A percentile compares a stretch with the other conserved stretches of the same genome.
Evolutionary conservation across 2,888 invertebrate genomes (phyloP).

Genomic region (Meliscaeva auricollis): DNA sequence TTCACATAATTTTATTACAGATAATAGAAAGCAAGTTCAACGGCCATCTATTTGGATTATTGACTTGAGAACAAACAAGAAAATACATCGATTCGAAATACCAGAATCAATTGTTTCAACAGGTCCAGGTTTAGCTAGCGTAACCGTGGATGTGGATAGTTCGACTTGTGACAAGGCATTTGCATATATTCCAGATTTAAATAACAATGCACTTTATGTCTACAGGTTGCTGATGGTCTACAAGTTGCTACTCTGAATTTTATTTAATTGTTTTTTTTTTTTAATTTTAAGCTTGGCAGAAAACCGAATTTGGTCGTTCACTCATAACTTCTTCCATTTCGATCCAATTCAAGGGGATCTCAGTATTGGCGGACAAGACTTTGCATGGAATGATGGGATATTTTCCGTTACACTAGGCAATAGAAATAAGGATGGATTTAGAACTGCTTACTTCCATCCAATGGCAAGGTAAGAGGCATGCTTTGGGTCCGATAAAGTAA

Average conservation of each 20-base stretch:
- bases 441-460: constrained; percentile 90
- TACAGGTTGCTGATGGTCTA: constrained; percentile 80
- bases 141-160: constrained; percentile 87
- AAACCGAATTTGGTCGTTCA: constrained; percentile 89
- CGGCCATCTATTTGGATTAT: constrained; percentile 88
- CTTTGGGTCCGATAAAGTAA: constrained; percentile 81
- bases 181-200: constrained; percentile 88
- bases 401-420: constrained; percentile 89
- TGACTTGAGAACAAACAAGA: constrained; percentile 87
- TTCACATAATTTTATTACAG: constrained; percentile 49
- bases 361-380: constrained; percentile 88
- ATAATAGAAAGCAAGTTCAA: constrained; percentile 84
- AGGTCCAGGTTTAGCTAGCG: constrained; percentile 87
- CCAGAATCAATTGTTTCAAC: constrained; percentile 82
- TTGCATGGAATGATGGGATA: constrained; percentile 92
- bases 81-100: constrained; percentile 86
- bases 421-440: constrained; percentile 85
- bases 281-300: constrained; percentile 85
- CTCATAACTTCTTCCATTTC: constrained; percentile 90
- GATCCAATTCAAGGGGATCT: constrained; percentile 89
- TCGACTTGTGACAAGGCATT: constrained; percentile 87
- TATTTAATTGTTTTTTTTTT: not conserved
- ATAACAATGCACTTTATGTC: constrained; percentile 81
- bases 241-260: not conserved
- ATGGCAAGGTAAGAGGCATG: constrained; percentile 86